Percentiles rank a stretch among this genome's conserved stretches.
Conservation (phyloP, 2,888 invertebrate genomes). For the Pharmacophagus antenor region DNA sequence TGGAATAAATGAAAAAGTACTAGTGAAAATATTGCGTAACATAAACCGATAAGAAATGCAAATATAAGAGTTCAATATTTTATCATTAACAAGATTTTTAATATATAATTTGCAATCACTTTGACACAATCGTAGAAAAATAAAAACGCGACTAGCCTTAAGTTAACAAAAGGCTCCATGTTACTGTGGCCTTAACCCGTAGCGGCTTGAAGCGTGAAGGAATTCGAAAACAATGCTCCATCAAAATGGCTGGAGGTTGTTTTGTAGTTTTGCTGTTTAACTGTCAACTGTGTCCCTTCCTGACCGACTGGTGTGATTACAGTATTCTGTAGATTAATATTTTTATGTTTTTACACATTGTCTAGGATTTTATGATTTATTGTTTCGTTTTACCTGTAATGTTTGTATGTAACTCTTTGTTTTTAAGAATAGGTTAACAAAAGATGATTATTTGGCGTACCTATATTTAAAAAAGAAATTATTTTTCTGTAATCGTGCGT, state of each 20-base stretch:
- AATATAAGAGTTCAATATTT: not conserved
- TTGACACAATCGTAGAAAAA: conserved; percentile 9
- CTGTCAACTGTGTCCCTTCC: conserved; percentile 39
- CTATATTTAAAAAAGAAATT: no score
- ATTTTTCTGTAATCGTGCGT: not conserved
- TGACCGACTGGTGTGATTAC: conserved; percentile 23
- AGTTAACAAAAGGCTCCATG: conserved; percentile 32
- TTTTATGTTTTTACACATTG: not conserved
- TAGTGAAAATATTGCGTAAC: no score
- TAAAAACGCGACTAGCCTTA: conserved; percentile 16
- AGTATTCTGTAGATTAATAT: conserved; percentile 6
- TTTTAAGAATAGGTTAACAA: not conserved
- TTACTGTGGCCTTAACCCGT: conserved; percentile 57
- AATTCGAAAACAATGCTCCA: conserved; percentile 74
- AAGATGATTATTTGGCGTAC: no score
- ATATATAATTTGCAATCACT: conserved; percentile 15
- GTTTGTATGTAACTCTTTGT: not conserved
- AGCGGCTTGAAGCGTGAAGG: conserved; percentile 59
- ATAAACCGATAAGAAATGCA: no score
- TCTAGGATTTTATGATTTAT: not conserved
- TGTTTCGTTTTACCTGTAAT: not conserved
- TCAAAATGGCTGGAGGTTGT: conserved; percentile 50
- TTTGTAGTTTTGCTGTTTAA: conserved; percentile 52
- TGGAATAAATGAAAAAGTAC: no score
- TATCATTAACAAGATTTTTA: not conserved